phyloP scores from a whole-genome alignment of 2,113 vertebrate species.

The Acanthisitta chloris region DNA sequence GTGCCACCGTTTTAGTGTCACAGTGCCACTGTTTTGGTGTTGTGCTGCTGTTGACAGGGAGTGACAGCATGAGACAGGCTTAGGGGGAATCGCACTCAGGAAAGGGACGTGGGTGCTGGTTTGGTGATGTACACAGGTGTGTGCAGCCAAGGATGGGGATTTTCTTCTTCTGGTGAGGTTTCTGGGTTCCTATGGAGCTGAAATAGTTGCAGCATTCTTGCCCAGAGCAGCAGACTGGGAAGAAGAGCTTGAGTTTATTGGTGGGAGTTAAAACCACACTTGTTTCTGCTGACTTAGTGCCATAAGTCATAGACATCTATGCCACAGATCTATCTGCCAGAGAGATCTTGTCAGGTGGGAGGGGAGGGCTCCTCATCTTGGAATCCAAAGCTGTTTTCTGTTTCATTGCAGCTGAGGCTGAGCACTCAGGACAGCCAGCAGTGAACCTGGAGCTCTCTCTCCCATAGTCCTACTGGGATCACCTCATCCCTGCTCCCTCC shows the following conservation, averaged over 20 bases:
- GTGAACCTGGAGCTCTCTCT: neutral
- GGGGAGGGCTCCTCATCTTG: neutral
- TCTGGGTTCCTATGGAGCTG: neutral
- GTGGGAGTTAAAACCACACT: neutral
- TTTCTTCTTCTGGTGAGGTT: neutral
- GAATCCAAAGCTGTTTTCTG: neutral
- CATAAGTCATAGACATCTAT: too few species aligned
- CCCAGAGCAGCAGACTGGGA: neutral
- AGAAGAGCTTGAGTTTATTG: neutral
- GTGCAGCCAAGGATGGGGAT: neutral
- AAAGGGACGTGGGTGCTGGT: fast-evolving
- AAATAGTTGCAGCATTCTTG: too few species aligned
- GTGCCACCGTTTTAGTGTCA: fast-evolving
- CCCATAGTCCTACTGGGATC: neutral
- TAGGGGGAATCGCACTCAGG: fast-evolving
- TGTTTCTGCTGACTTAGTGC: neutral
- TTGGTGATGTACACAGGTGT: fast-evolving
- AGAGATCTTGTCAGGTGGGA: neutral
- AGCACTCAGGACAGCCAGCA: fast-evolving
- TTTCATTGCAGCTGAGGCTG: neutral
- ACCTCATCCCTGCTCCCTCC: neutral
- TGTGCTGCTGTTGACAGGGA: fast-evolving
- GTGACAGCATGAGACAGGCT: fast-evolving
- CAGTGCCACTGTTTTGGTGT: fast-evolving
- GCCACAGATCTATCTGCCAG: too few species aligned